These are phyloP conservation scores for Sterrhoptilus dennistouni DNA, from an alignment of 2,113 vertebrate species.

Conservation along the genomic window DNA sequence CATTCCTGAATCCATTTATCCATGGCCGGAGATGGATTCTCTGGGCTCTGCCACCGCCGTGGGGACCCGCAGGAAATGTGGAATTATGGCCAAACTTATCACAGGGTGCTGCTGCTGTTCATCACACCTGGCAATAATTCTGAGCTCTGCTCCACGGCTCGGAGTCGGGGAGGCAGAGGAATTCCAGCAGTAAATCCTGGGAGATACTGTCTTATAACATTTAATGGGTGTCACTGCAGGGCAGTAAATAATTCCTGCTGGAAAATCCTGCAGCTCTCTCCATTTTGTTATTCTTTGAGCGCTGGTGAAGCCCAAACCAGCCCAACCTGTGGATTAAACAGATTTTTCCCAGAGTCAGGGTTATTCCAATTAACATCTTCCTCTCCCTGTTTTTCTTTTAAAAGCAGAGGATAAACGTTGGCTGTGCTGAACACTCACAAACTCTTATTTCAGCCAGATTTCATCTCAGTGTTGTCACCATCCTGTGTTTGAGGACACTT, in stretches of 20 bases:
- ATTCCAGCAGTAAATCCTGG: conserved; percentile 58
- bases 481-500: not conserved
- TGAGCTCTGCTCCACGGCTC: not conserved
- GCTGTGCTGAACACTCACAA: not conserved
- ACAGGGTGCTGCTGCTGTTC: conserved; percentile 46
- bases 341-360: not conserved
- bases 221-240: not conserved
- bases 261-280: not conserved
- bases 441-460: not conserved
- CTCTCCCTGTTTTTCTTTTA: not conserved
- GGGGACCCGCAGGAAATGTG: conserved; percentile 60
- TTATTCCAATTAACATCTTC: not conserved
- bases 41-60: conserved; percentile 47
- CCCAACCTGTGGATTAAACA: not conserved
- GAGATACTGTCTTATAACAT: conserved; percentile 47
- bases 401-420: not conserved
- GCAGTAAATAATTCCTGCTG: conserved; percentile 47
- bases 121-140: conserved; percentile 55
- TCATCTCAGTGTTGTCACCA: not conserved
- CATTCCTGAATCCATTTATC: conserved; percentile 39
- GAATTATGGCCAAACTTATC: conserved; percentile 69
- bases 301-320: not conserved
- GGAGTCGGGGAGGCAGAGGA: not conserved
- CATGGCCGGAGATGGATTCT: conserved; percentile 68
- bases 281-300: not conserved